These are phyloP conservation scores for Oedothorax gibbosus DNA, from an alignment of 1,140 invertebrate species.

Conservation along the genomic window DNA sequence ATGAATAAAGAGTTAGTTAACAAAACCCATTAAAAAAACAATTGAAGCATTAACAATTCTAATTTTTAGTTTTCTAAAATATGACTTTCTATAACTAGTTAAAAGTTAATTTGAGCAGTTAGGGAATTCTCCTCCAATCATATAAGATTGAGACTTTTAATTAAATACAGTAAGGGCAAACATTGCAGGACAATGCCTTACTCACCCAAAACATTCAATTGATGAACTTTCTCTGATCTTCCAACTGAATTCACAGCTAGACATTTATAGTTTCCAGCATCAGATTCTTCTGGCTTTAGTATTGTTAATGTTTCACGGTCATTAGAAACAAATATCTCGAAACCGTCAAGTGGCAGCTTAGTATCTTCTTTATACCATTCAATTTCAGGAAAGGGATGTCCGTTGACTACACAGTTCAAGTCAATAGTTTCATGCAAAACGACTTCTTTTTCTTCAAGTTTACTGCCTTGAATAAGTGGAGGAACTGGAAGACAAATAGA, in stretches of 20 bases:
- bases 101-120: no score
- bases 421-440: slow-evolving; percentile 31
- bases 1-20: no score
- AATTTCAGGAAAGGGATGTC: slow-evolving; percentile 46
- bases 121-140: no score
- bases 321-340: background rate
- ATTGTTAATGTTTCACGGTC: slow-evolving; percentile 35
- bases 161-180: no score
- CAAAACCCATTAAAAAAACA: no score
- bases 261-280: slow-evolving; percentile 90
- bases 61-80: no score
- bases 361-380: slow-evolving; percentile 56
- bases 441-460: slow-evolving; percentile 32
- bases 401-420: slow-evolving; percentile 39
- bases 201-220: slow-evolving; percentile 76
- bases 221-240: slow-evolving; percentile 73
- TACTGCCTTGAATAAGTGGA: slow-evolving; percentile 43
- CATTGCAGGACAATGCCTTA: background rate
- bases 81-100: no score
- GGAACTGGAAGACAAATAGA: slow-evolving; percentile 35
- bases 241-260: slow-evolving; percentile 73
- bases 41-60: no score
- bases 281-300: slow-evolving; percentile 66
- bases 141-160: no score
- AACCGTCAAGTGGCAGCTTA: background rate